Evolutionary conservation across 2,797 vertebrate genomes (phyloP), one percentile per base, ranked within the genome.

Genomic region (Lepilemur ruficaudatus): DNA sequence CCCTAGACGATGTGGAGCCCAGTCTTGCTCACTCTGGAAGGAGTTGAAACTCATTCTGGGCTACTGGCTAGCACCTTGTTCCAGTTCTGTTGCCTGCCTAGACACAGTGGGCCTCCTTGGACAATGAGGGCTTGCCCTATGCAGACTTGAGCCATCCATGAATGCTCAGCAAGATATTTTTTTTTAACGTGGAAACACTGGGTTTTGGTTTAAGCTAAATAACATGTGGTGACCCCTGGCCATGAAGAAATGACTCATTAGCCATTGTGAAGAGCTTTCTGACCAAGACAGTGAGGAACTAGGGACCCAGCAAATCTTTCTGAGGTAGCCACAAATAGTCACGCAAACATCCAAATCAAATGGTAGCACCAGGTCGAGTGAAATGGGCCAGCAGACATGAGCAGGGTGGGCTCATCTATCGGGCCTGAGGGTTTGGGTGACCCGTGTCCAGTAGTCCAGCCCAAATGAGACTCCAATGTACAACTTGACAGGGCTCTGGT

Each of bases 321-420:
- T 98, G 99, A 99, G 99, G 99, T 99, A 99, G 98, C 99, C 98
- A 82, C 96, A 98, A 99, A 98, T 79, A 98, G 98, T 97, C 97
- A 97, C 67, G 28, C 67, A 97, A 97, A 98, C 85, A 94, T 32
- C 38, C 72, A 95, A 97, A 91, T 96, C 92, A 94, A 98, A 98
- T 13, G 5, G 87, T 99, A 99, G 99, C 99, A 99, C 99, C 99
- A 93, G 43, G 70, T 80, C 84, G 75, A 95, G 65, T 87, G 79
- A 91, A 93, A 78, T 10, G 28, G 81, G 67, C 59, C 35, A 96
- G 57, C 67, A 75, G 38, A 78, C 28, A 55, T 82, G 78, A 92
- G 63, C 61, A 82, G 38, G 41, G 67, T 57, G 72, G 63, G 30
- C 78, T 95, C 78, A 69, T 82, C 55, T 78, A n/a, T 41, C 50